phyloP scores from a whole-genome alignment of 2,113 vertebrate genomes.

The Xiphophorus hellerii region DNA sequence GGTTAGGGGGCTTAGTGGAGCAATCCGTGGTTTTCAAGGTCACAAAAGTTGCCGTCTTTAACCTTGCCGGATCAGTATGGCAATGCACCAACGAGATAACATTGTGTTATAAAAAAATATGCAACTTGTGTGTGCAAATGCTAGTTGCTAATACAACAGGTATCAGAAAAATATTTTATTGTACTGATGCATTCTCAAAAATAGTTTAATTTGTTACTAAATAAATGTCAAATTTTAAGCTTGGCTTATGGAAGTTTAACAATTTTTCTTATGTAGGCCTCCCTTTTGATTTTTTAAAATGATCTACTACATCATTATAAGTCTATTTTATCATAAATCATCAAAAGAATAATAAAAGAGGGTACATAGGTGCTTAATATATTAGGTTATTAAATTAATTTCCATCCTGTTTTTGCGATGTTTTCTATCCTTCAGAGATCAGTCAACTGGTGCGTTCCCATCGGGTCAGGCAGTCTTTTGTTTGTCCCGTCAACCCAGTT shows the following conservation, averaged over 20 bases:
- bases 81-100: not conserved
- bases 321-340: not conserved
- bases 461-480: slow-evolving; percentile 29
- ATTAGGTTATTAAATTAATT: slow-evolving; percentile 17
- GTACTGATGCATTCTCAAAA: too few species aligned
- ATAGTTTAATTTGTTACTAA: too few species aligned
- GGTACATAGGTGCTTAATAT: slow-evolving; percentile 25
- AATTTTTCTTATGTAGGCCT: not conserved
- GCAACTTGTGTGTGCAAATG: not conserved
- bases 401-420: slow-evolving; percentile 8
- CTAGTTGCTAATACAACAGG: not conserved
- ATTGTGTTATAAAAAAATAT: too few species aligned
- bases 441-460: slow-evolving; percentile 6
- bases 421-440: slow-evolving; percentile 10
- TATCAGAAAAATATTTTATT: too few species aligned
- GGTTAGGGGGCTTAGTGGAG: not conserved
- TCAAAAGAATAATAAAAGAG: not conserved
- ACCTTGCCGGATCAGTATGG: not conserved
- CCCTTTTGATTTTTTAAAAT: not conserved
- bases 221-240: too few species aligned
- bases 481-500: slow-evolving; percentile 64
- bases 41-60: not conserved
- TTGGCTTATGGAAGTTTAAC: too few species aligned
- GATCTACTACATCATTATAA: not conserved
- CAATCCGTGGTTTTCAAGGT: not conserved